Base-by-base conservation (phyloP, 2,113 vertebrate species). In the Gymnocephalus cernua region DNA sequence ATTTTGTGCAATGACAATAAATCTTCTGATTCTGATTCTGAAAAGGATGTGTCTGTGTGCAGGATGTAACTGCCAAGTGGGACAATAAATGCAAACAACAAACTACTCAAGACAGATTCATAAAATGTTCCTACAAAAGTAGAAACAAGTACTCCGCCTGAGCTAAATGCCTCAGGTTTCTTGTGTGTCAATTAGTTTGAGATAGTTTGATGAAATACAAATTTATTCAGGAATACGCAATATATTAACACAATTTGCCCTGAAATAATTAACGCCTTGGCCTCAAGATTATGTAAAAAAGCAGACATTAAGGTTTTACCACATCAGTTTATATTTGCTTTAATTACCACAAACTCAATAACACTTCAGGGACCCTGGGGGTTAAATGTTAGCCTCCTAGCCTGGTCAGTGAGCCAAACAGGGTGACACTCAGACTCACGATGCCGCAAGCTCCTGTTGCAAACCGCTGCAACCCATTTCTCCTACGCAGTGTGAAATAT, bases 401-500 rank as follows among this genome's bases (percentile, higher is more conserved):
- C 29, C 47, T 19, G 25, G 8, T 69, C 18, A 50, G 29, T 69
- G 32, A 32, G 6, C 32, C 32, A 67, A 72, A 63, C 23, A 4
- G 6, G 9, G 16, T 51, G 48, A 61, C n/a, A 50, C 63, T 23
- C 29, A 38, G 19, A 45, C 59, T 29, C 23, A 23, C 3, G 1
- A 25, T 48, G 57, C 0, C 29, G 53, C 32, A 8, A 71, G 25
- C 41, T 18, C 32, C 1, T 69, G 29, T 51, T 47, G 58, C 74
- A 83, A 84, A 76, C 56, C n/a, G 13, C 73, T 44, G 71, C 77
- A 25, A 11, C 75, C 23, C 72, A 48, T 82, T 21, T 85, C 70
- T 72, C 84, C 53, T 19, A 57, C 45, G n/a, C 75, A 53, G 54
- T 27, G 84, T 92, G 75, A 92, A 93, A 93, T 90, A 90, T 93